Evolutionary conservation across 2,797 vertebrate genomes (phyloP).

Genomic region (Chelon auratus): DNA sequence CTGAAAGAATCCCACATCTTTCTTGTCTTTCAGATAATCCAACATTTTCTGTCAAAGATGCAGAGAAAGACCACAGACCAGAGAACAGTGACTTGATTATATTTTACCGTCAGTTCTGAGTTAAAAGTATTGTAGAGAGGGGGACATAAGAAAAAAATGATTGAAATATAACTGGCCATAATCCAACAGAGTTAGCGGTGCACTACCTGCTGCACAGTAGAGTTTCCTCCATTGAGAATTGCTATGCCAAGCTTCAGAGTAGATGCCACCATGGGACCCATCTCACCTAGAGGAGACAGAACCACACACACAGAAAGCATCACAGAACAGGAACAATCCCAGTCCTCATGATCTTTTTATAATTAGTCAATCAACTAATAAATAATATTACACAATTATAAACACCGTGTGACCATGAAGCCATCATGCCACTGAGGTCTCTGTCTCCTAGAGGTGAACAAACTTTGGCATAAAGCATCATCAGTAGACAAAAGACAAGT

Average conservation of each 20-base stretch:
- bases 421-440: no score
- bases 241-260: constrained; percentile 96
- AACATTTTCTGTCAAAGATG: constrained; percentile 93
- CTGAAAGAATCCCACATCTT: constrained; percentile 97
- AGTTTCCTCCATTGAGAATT: constrained; percentile 95
- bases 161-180: no score
- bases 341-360: no score
- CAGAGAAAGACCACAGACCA: constrained; percentile 21
- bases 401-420: no score
- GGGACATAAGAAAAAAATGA: no score
- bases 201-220: constrained; percentile 95
- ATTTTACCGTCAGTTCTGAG: not conserved
- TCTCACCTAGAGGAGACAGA: constrained; percentile 88
- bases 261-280: constrained; percentile 95
- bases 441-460: no score
- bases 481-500: no score
- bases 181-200: not conserved
- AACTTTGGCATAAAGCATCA: no score
- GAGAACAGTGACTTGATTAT: not conserved
- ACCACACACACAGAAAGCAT: not conserved
- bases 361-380: no score
- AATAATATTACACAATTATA: no score
- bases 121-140: no score
- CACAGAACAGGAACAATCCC: no score
- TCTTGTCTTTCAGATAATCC: constrained; percentile 96